Conservation (phyloP, 2,888 invertebrate species). For the Orchesella flavescens region DNA sequence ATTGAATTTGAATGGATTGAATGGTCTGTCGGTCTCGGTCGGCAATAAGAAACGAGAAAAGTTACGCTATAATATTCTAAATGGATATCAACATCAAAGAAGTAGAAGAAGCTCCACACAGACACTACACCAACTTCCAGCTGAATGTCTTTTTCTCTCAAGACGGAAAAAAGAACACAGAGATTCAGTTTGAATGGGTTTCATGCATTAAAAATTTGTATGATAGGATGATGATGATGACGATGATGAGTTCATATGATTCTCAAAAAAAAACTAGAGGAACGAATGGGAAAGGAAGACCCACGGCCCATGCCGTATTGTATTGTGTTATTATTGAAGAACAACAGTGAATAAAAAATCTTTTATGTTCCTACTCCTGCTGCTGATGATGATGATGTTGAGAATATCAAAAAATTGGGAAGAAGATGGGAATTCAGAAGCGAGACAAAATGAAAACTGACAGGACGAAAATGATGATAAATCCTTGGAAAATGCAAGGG, state of each 20-base stretch:
- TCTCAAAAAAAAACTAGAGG: background rate
- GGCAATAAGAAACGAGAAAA: too few relatives aligned
- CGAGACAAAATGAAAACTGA: constrained; percentile 22
- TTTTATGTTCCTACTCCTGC: too few relatives aligned
- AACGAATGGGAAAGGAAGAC: background rate
- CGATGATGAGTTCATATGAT: constrained; percentile 19
- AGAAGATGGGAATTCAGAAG: constrained; percentile 23
- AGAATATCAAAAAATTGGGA: background rate
- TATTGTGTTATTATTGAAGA: background rate
- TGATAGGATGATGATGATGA: background rate
- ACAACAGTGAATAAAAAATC: background rate
- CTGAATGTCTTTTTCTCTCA: background rate
- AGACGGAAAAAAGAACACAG: background rate
- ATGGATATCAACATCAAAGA: background rate
- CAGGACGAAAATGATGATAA: background rate
- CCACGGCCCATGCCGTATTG: background rate
- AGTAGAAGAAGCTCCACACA: background rate
- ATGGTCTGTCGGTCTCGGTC: too few relatives aligned
- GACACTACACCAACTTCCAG: too few relatives aligned
- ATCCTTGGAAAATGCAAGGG: background rate
- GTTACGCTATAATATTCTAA: too few relatives aligned
- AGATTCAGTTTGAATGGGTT: constrained; percentile 4
- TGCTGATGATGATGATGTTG: constrained; percentile 1
- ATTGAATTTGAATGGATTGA: too few relatives aligned
- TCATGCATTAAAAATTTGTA: constrained; percentile 15